Conservation (phyloP, 2,888 invertebrate species). For the Nomada goodeniana region DNA sequence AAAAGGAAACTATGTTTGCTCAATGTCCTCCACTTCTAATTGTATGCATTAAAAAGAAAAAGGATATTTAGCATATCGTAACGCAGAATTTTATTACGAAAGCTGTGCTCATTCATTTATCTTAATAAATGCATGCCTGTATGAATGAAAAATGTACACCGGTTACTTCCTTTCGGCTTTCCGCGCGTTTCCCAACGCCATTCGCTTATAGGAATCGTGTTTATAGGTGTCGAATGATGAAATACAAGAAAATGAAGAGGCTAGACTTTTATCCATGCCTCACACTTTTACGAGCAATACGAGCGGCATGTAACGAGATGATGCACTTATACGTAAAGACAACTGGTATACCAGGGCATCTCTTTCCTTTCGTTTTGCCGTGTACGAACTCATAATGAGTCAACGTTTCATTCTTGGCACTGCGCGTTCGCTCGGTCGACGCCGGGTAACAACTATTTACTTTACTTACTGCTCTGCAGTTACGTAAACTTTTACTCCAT, state of each 20-base stretch:
- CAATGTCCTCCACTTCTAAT: not conserved
- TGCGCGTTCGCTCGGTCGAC: constrained; percentile 9
- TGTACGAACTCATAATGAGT: constrained; percentile 35
- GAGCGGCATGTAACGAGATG: constrained; percentile 29
- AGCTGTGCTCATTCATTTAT: not conserved
- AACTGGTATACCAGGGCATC: constrained; percentile 26
- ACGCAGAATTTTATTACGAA: not conserved
- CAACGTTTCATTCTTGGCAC: constrained; percentile 32
- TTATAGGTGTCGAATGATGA: not conserved
- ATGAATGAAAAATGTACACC: not conserved
- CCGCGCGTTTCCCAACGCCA: not conserved
- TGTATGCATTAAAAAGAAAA: not conserved
- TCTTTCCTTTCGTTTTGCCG: constrained; percentile 39
- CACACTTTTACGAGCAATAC: constrained; percentile 24
- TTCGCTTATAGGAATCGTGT: not conserved
- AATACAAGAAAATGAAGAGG: not conserved
- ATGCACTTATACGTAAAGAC: constrained; percentile 29
- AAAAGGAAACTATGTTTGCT: too few relatives aligned
- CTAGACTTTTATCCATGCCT: not conserved
- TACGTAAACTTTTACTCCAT: constrained; percentile 4
- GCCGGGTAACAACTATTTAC: constrained; percentile 13
- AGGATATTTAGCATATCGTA: not conserved
- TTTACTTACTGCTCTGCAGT: constrained; percentile 6
- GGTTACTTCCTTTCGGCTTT: not conserved
- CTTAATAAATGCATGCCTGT: not conserved